Evolutionary conservation across 2,113 vertebrate genomes (phyloP).

Genomic region (Cryptomyrus ogoouensis): DNA sequence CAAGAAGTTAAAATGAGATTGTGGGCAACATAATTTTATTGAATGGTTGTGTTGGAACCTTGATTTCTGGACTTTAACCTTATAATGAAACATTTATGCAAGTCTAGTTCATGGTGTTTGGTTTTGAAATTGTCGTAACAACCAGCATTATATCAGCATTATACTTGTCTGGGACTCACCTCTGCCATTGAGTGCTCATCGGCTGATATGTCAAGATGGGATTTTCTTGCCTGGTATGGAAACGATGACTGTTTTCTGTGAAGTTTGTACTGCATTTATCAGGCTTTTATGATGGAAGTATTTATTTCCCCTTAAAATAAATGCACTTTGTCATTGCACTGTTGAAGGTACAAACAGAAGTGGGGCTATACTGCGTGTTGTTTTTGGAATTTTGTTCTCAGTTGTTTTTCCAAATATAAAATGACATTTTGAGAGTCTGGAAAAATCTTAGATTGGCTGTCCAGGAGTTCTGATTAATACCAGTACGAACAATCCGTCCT

Average conservation of each 20-base stretch:
- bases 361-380: not conserved
- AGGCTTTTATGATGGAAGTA: not conserved
- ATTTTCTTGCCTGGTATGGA: conserved; percentile 51
- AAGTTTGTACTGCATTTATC: conserved; percentile 46
- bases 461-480: not conserved
- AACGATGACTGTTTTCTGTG: conserved; percentile 42
- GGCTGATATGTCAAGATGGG: conserved; percentile 24
- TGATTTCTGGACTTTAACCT: not conserved
- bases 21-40: not conserved
- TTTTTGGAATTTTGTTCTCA: not conserved
- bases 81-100: not conserved
- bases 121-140: not conserved
- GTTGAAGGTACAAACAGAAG: not conserved
- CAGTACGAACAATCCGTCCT: not conserved
- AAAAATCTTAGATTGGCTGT: not conserved
- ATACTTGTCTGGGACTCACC: not conserved
- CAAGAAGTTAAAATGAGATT: not conserved
- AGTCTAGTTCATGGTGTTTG: not conserved
- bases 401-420: not conserved
- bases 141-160: not conserved
- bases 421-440: not conserved
- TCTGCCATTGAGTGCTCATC: not conserved
- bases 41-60: not conserved
- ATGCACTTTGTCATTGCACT: not conserved
- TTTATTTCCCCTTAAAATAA: not conserved